Evolutionary conservation across 2,113 vertebrate genomes (phyloP), one percentile per base, ranked within the genome.

Genomic region (Neotoma lepida): DNA sequence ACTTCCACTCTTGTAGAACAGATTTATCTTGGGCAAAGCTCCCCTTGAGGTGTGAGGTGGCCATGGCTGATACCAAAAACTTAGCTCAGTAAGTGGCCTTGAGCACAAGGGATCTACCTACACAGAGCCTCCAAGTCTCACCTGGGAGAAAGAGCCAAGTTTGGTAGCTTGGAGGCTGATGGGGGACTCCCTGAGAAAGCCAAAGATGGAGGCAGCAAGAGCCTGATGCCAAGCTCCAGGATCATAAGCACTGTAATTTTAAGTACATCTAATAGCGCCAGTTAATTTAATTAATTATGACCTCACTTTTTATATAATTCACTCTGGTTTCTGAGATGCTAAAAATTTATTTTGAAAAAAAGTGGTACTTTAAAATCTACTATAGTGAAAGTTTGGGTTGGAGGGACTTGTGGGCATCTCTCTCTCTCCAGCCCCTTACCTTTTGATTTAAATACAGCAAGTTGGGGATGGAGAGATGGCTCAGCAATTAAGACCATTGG

Each of bases 281-380:
- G n/a, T 56, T 86, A 41, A 64, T 46, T 81, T 22, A 63, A 54
- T 90, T 51, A 54, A 58, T 58, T 6, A 33, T 8, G 74, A 15
- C n/a, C 28, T n/a, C 68, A 15, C 4, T 85, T 88, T 90, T 49
- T 82, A 20, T n/a, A 70, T 2, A n/a, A 41, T 20, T 3, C 76
- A 39, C 68, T 30, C 46, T 39, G 30, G 77, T 86, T 90, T 90
- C 66, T 49, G 20, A 94, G 76, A 76, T 71, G 35, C 46, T 71
- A 64, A 61, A 92, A 74, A 85, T 41, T 63, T 56, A 44, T 64
- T 63, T 46, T 46, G 51, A 39, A 81, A 61, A 61, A 30, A 76
- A 68, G 33, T 22, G 0, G 28, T 51, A 49, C n/a, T 49, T 84
- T 56, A 44, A 82, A 88, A 78, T 39, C 64, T 13, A 30, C 9